Evolutionary conservation across 2,888 invertebrate genomes (phyloP).

Genomic region (Cataglyphis rosenhaueri): DNA sequence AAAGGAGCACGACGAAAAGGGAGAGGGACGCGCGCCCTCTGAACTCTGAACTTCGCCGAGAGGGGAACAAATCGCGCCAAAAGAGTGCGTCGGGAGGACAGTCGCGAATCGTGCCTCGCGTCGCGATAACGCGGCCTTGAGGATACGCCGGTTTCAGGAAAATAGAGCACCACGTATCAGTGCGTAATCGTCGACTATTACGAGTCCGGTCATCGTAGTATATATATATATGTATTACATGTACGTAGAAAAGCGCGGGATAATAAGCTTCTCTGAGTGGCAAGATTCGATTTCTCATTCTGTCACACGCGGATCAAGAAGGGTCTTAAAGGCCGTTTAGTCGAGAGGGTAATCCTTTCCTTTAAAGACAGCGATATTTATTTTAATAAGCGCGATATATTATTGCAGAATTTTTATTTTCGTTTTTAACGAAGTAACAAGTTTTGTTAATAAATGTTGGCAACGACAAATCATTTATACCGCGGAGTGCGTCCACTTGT

Average conservation of each 20-base stretch:
- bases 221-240: not conserved
- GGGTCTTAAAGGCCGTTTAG: not conserved
- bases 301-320: not conserved
- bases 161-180: not conserved
- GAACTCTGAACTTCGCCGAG: conserved; percentile 24
- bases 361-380: not conserved
- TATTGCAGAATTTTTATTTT: not conserved
- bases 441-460: not conserved
- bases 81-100: not conserved
- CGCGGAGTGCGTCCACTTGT: not conserved
- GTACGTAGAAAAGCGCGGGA: not conserved
- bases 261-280: not conserved
- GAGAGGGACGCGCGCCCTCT: not conserved
- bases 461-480: not conserved
- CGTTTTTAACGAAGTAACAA: not conserved
- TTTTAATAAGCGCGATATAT: not conserved
- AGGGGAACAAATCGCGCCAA: conserved; percentile 1
- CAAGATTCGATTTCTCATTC: not conserved
- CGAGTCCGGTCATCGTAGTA: not conserved
- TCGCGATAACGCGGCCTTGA: not conserved
- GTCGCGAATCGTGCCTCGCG: not conserved
- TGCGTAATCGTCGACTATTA: not conserved
- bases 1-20: not conserved
- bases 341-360: not conserved
- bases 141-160: not conserved